Percentiles rank a stretch among this genome's conserved stretches.
Evolutionary conservation across 2,888 invertebrate species (phyloP).

Genomic region (Tinea trinotella): DNA sequence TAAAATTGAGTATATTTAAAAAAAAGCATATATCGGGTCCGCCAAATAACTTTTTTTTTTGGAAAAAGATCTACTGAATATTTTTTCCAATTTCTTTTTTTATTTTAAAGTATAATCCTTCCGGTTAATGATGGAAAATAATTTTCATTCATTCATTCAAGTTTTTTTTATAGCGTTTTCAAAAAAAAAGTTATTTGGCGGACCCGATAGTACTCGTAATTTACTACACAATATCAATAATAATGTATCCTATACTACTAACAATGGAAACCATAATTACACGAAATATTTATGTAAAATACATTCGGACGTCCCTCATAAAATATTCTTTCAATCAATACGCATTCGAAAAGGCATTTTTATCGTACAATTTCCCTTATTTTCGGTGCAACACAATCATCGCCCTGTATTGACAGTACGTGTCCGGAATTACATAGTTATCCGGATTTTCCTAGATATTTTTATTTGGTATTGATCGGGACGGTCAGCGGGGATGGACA

Average conservation of each 20-base stretch:
- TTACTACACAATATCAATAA: too few species aligned
- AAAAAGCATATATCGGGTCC: too few species aligned
- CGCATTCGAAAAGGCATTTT: slow-evolving; percentile 14
- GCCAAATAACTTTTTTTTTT: too few species aligned
- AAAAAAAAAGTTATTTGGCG: too few species aligned
- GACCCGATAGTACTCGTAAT: too few species aligned
- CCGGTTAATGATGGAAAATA: too few species aligned
- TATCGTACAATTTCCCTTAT: slow-evolving; percentile 16
- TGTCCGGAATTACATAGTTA: slow-evolving; percentile 55
- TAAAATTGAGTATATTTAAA: too few species aligned
- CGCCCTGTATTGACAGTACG: slow-evolving; percentile 68
- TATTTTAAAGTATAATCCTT: too few species aligned
- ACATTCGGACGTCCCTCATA: slow-evolving; percentile 8
- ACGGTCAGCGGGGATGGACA: slow-evolving; percentile 28
- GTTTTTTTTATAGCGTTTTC: too few species aligned
- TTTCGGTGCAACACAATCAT: slow-evolving; percentile 63
- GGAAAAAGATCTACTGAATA: too few species aligned
- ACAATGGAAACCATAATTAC: background rate
- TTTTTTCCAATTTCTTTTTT: too few species aligned
- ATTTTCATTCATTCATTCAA: too few species aligned
- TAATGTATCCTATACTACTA: background rate
- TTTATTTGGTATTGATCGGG: slow-evolving; percentile 60
- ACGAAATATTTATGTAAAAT: background rate
- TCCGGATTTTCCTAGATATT: slow-evolving; percentile 61
- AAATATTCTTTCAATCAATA: slow-evolving; percentile 17